Percentiles rank a stretch among this genome's conserved stretches.
phyloP scores from a whole-genome alignment of 2,113 vertebrate species.

The Thalassoma bifasciatum region DNA sequence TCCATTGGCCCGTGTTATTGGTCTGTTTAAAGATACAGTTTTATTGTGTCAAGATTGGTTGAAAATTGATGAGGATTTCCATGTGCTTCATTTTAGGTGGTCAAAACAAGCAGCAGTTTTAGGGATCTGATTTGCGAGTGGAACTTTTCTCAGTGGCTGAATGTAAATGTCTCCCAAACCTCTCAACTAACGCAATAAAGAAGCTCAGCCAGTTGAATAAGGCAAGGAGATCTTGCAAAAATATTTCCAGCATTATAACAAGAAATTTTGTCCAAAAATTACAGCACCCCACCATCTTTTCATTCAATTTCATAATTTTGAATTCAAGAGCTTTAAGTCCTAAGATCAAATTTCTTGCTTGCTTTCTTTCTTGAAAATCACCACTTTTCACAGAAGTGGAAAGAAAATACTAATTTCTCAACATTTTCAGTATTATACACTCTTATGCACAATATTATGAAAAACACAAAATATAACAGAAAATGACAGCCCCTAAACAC shows the following conservation, averaged over 20 bases:
- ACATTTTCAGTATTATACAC: slow-evolving; percentile 38
- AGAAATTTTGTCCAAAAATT: slow-evolving; percentile 20
- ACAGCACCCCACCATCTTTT: slow-evolving; percentile 15
- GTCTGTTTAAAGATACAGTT: slow-evolving; percentile 51
- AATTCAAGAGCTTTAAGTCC: slow-evolving; percentile 30
- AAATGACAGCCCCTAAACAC: slow-evolving; percentile 65
- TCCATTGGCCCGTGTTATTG: slow-evolving; percentile 73
- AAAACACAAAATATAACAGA: slow-evolving; percentile 62
- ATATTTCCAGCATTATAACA: slow-evolving; percentile 12
- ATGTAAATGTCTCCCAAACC: slow-evolving; percentile 33
- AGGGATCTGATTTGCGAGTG: slow-evolving; percentile 27
- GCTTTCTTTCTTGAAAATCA: slow-evolving; percentile 53
- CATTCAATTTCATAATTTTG: slow-evolving; percentile 35
- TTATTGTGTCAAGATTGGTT: slow-evolving; percentile 61
- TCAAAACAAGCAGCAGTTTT: slow-evolving; percentile 14
- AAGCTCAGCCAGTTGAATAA: slow-evolving; percentile 17
- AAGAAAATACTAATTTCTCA: slow-evolving; percentile 57
- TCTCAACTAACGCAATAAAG: slow-evolving; percentile 23
- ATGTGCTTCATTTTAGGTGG: slow-evolving; percentile 42
- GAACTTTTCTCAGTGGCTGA: slow-evolving; percentile 34
- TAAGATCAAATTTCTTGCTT: slow-evolving; percentile 35
- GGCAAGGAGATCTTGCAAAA: slow-evolving; percentile 13
- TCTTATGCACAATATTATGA: slow-evolving; percentile 45
- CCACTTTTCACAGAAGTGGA: slow-evolving; percentile 26
- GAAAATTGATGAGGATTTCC: slow-evolving; percentile 51